These are phyloP conservation scores for Centropus bengalensis DNA, from an alignment of 2,113 vertebrate genomes.

Conservation along the genomic window DNA sequence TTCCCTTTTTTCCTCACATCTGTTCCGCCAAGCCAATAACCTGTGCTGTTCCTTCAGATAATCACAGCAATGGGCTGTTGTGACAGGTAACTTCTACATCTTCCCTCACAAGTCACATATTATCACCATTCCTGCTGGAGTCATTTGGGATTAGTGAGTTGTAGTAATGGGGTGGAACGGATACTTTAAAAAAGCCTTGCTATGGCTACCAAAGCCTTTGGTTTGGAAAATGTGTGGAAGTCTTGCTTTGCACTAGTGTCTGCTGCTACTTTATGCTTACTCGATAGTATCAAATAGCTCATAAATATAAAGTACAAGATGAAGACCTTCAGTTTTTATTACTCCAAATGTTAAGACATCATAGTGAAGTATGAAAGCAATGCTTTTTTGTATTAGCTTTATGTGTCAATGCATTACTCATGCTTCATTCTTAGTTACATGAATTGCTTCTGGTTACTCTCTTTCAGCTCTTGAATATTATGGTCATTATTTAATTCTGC, in stretches of 20 bases:
- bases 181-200: background rate
- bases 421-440: background rate
- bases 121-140: background rate
- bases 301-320: background rate
- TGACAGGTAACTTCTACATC: fast-evolving
- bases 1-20: background rate
- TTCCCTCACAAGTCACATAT: background rate
- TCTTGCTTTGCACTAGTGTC: background rate
- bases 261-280: background rate
- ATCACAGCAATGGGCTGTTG: background rate
- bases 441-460: background rate
- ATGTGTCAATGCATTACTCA: background rate
- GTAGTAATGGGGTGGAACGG: background rate
- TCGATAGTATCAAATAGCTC: background rate
- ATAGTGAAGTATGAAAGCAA: background rate
- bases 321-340: background rate
- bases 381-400: background rate
- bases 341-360: background rate
- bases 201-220: background rate
- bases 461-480: background rate
- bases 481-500: background rate
- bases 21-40: background rate
- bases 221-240: background rate
- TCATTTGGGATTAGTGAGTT: background rate
- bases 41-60: fast-evolving